A percentile compares a stretch with the other conserved stretches of the same genome.
These are phyloP conservation scores for Cyprichromis sp. DNA, from an alignment of 2,113 vertebrate genomes.

Conservation along the genomic window DNA sequence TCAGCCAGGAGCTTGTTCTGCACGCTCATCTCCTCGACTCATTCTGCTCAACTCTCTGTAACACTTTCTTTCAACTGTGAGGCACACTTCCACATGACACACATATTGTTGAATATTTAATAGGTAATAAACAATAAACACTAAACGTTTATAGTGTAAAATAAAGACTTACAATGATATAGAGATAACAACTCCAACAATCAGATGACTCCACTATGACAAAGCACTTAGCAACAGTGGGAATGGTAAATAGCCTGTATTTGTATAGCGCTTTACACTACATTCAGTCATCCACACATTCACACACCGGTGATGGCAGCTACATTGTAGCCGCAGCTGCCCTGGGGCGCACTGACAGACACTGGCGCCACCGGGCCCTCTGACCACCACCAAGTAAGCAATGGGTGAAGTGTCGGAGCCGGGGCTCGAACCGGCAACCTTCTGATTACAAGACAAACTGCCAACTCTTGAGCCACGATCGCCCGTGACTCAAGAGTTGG, in stretches of 20 bases:
- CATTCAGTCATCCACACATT: background rate
- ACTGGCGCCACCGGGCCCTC: rapidly evolving
- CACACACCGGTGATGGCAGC: rapidly evolving
- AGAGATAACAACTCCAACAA: background rate
- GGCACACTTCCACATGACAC: rapidly evolving
- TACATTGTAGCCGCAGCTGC: background rate
- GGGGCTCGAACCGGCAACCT: rapidly evolving
- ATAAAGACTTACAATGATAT: background rate
- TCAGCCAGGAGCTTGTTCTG: constrained; percentile 85
- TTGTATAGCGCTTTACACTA: rapidly evolving
- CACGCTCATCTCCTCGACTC: constrained; percentile 71
- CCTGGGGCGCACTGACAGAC: rapidly evolving
- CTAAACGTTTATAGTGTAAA: background rate
- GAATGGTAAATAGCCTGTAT: background rate
- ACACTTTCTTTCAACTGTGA: background rate
- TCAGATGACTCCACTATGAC: background rate
- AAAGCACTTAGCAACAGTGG: background rate
- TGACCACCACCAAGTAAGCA: background rate
- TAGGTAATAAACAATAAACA: background rate
- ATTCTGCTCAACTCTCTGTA: background rate
- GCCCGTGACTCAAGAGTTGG: rapidly evolving
- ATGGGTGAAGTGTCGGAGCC: rapidly evolving
- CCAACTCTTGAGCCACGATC: background rate
- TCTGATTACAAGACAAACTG: background rate
- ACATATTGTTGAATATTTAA: background rate